phyloP scores from a whole-genome alignment of 1,140 invertebrate genomes.

The Ips typographus region DNA sequence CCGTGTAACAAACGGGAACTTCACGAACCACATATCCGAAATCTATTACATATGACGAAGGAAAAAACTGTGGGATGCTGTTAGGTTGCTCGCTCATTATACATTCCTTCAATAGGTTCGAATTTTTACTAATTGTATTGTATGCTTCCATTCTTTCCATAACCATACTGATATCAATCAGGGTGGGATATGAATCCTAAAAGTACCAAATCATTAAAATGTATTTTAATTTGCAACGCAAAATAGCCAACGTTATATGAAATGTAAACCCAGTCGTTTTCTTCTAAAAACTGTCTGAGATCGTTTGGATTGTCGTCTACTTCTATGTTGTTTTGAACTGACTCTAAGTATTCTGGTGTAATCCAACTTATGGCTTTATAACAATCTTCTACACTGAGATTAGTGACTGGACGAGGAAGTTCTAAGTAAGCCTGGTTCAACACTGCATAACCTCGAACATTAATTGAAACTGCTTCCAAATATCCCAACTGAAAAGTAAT shows the following conservation, averaged over 20 bases:
- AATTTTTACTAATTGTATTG: constrained; percentile 44
- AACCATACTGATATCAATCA: constrained; percentile 53
- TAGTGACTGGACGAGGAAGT: constrained; percentile 41
- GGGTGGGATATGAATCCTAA: constrained; percentile 39
- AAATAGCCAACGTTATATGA: constrained; percentile 20
- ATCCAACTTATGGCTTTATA: constrained; percentile 45
- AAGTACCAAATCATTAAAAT: constrained; percentile 1
- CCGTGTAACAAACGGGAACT: constrained; percentile 41
- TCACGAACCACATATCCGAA: constrained; percentile 51
- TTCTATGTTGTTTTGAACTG: constrained; percentile 3
- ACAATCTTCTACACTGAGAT: constrained; percentile 40
- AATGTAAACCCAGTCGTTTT: constrained; percentile 22
- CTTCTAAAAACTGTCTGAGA: constrained; percentile 20
- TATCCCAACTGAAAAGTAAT: constrained; percentile 45
- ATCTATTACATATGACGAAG: constrained; percentile 51
- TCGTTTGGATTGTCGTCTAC: constrained; percentile 9
- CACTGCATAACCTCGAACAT: constrained; percentile 48
- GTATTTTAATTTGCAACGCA: background rate
- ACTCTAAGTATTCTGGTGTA: constrained; percentile 37
- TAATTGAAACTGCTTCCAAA: constrained; percentile 45
- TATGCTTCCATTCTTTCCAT: constrained; percentile 51
- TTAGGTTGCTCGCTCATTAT: constrained; percentile 25
- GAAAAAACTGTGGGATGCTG: constrained; percentile 48
- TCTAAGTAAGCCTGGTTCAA: constrained; percentile 51
- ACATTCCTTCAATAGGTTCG: constrained; percentile 38